Conservation (phyloP, 2,888 invertebrate species). For the Zonitis immaculata region DNA sequence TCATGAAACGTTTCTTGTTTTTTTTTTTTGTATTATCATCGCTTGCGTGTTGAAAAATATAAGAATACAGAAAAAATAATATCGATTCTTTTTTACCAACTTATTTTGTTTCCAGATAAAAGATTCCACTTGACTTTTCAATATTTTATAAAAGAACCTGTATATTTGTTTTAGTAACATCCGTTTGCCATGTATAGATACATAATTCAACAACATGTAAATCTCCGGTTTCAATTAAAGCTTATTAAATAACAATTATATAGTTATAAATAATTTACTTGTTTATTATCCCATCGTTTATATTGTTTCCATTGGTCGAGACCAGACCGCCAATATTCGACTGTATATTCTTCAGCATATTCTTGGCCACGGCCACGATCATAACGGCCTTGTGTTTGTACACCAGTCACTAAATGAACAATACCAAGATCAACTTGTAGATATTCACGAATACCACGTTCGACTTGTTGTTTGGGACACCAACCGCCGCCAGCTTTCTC, state of each 20-base stretch:
- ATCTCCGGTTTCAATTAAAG: not conserved
- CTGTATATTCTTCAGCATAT: constrained; percentile 64
- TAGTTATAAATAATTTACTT: constrained; percentile 49
- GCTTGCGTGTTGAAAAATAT: constrained; percentile 12
- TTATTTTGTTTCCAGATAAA: not conserved
- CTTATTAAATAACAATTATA: not conserved
- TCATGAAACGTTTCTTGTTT: not conserved
- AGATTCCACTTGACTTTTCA: too few species aligned
- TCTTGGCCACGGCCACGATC: constrained; percentile 71
- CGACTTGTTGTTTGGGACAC: constrained; percentile 68
- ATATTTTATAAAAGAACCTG: not conserved
- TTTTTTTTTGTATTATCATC: constrained; percentile 6
- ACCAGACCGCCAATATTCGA: constrained; percentile 65
- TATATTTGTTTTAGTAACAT: not conserved
- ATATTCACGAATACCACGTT: constrained; percentile 62
- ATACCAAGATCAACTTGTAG: constrained; percentile 59
- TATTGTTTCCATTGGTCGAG: constrained; percentile 61
- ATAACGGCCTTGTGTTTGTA: constrained; percentile 75
- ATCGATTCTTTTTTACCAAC: too few species aligned
- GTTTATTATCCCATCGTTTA: constrained; percentile 60
- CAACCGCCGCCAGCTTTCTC: constrained; percentile 72
- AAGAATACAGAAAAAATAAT: too few species aligned
- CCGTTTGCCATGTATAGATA: not conserved
- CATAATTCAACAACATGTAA: not conserved
- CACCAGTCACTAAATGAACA: constrained; percentile 62